Evolutionary conservation across 2,888 invertebrate species (phyloP).

Genomic region (Phaonia tiefii): DNA sequence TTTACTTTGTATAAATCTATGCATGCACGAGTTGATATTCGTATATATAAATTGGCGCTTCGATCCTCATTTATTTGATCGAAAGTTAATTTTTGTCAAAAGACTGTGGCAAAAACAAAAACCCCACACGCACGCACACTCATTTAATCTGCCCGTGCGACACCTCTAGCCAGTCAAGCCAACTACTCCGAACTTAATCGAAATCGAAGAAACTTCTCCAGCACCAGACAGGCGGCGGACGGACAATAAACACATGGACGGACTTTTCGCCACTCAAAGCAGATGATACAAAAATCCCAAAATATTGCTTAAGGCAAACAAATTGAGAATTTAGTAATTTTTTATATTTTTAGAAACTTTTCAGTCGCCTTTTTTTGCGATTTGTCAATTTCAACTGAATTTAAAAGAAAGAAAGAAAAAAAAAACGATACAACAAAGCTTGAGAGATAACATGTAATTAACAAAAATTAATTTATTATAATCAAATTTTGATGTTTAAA

Average conservation of each 20-base stretch:
- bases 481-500: constrained; percentile 50
- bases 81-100: constrained; percentile 61
- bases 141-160: too few relatives aligned
- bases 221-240: not conserved
- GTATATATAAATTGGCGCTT: constrained; percentile 41
- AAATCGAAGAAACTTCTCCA: not conserved
- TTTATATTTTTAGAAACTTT: constrained; percentile 41
- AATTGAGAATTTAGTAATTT: constrained; percentile 47
- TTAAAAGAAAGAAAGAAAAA: not conserved
- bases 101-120: constrained; percentile 15
- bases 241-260: too few relatives aligned
- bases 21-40: too few relatives aligned
- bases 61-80: constrained; percentile 47
- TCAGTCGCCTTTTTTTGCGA: not conserved
- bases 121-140: constrained; percentile 17
- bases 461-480: constrained; percentile 50
- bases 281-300: constrained; percentile 6
- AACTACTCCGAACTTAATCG: too few relatives aligned
- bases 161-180: too few relatives aligned
- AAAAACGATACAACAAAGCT: constrained; percentile 23
- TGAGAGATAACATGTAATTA: constrained; percentile 52
- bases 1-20: too few relatives aligned
- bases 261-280: not conserved
- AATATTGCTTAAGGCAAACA: constrained; percentile 41
- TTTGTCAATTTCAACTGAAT: constrained; percentile 24